phyloP scores from a whole-genome alignment of 64 coral and sea anemone genomes.

The Montipora cactus region DNA sequence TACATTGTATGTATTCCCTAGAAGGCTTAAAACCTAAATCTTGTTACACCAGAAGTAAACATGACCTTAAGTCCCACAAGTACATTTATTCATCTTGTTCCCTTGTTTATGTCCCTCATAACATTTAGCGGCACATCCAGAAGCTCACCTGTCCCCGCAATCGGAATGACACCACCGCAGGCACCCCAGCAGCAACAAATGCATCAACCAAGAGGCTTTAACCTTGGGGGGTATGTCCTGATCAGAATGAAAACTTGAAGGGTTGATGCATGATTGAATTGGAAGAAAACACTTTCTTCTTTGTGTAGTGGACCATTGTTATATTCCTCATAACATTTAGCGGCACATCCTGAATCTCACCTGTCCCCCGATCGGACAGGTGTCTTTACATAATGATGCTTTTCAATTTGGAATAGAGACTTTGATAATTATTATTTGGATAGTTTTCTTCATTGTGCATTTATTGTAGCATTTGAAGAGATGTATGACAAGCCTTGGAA shows the following conservation, averaged over 20 bases:
- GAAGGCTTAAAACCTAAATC: no score
- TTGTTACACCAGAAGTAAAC: no score
- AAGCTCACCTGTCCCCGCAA: constrained; percentile 76
- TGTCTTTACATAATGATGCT: no score
- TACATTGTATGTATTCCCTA: no score
- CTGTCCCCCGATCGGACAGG: constrained; percentile 55
- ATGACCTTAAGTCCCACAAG: no score
- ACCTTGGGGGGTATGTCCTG: constrained; percentile 49
- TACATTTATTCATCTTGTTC: constrained; percentile 8
- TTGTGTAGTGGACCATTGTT: neutral
- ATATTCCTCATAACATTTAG: constrained; percentile 28
- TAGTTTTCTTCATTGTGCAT: no score
- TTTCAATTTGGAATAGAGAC: no score
- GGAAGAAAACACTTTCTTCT: neutral
- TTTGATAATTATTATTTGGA: no score
- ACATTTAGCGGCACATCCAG: constrained; percentile 62
- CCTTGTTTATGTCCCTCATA: constrained; percentile 33
- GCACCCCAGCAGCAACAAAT: constrained; percentile 64
- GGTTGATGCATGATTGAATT: neutral
- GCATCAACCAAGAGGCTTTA: constrained; percentile 72
- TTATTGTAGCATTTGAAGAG: no score
- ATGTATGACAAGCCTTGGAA: no score
- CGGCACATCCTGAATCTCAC: constrained; percentile 75
- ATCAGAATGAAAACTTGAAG: neutral
- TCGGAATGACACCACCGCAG: constrained; percentile 72